Percentiles rank a stretch among this genome's conserved stretches.
These are phyloP conservation scores for Aspidapion aeneum DNA, from an alignment of 2,888 invertebrate genomes.

Conservation along the genomic window DNA sequence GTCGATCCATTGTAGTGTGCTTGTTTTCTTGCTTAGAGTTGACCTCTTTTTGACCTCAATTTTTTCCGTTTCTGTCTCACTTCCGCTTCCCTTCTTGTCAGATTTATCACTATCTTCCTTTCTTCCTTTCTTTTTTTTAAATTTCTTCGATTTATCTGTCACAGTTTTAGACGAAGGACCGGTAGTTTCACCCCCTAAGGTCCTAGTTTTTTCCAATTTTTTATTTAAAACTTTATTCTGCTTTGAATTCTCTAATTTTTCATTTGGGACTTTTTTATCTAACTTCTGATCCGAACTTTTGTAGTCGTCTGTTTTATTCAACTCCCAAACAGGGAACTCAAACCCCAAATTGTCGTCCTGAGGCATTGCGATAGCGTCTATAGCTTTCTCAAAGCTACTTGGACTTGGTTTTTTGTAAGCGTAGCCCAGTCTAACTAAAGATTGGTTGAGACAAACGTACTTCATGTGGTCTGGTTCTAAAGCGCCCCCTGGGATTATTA, in stretches of 20 bases:
- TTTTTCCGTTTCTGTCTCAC: not conserved
- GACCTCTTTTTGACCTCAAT: not conserved
- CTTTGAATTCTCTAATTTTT: not conserved
- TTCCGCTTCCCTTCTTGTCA: not conserved
- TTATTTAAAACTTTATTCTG: too few species aligned
- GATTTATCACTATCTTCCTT: not conserved
- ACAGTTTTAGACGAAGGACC: not conserved
- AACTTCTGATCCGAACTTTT: not conserved
- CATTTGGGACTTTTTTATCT: not conserved
- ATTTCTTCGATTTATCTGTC: not conserved
- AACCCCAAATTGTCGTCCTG: not conserved
- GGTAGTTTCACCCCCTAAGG: not conserved
- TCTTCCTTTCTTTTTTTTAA: not conserved
- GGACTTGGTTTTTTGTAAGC: slow-evolving; percentile 27
- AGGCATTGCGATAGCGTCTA: not conserved
- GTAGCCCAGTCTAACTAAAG: slow-evolving; percentile 61
- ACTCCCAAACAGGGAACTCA: too few species aligned
- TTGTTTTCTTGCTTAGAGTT: too few species aligned
- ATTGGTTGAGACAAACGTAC: slow-evolving; percentile 63
- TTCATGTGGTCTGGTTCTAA: slow-evolving; percentile 61
- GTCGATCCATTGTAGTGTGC: too few species aligned
- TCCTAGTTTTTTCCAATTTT: not conserved
- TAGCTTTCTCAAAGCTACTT: slow-evolving; percentile 3
- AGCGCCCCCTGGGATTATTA: slow-evolving; percentile 58
- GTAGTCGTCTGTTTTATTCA: not conserved